phyloP scores from a whole-genome alignment of 2,888 invertebrate species.

The Arctia plantaginis region DNA sequence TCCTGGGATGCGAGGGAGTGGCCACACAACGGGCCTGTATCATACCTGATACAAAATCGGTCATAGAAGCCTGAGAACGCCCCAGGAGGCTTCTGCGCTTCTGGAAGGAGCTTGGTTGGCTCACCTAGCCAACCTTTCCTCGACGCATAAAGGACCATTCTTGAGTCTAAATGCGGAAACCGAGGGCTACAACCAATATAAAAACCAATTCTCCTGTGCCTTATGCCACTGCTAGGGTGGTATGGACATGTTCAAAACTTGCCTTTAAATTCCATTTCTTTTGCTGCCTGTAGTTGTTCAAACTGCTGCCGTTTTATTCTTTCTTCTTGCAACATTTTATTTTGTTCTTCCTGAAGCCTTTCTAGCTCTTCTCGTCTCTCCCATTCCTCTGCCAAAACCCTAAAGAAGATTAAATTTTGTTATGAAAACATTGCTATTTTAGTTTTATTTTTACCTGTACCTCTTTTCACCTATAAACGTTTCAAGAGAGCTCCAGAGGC shows the following conservation, averaged over 20 bases:
- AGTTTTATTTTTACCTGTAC: neutral
- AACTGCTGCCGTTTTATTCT: slow-evolving; percentile 91
- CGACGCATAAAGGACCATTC: too few relatives aligned
- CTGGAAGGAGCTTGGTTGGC: too few relatives aligned
- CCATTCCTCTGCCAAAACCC: slow-evolving; percentile 94
- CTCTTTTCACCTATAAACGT: neutral
- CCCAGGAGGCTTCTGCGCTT: too few relatives aligned
- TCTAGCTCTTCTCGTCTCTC: slow-evolving; percentile 93
- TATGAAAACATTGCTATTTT: neutral
- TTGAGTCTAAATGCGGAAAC: too few relatives aligned
- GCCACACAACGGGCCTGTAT: too few relatives aligned
- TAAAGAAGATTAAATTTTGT: slow-evolving; percentile 46
- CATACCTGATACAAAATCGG: too few relatives aligned
- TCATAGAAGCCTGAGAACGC: too few relatives aligned
- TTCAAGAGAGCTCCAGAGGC: neutral
- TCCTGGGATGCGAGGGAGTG: too few relatives aligned
- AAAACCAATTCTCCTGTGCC: too few relatives aligned
- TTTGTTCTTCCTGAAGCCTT: slow-evolving; percentile 92
- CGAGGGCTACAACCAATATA: too few relatives aligned
- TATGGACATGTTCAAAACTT: slow-evolving; percentile 26
- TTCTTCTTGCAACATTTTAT: slow-evolving; percentile 90
- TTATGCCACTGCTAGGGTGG: neutral
- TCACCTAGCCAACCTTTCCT: too few relatives aligned
- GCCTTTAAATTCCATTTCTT: slow-evolving; percentile 90
- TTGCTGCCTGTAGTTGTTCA: slow-evolving; percentile 90